Evolutionary conservation across 2,797 vertebrate genomes (phyloP), one percentile per base, ranked within the genome.

Genomic region (Myotis planiceps): DNA sequence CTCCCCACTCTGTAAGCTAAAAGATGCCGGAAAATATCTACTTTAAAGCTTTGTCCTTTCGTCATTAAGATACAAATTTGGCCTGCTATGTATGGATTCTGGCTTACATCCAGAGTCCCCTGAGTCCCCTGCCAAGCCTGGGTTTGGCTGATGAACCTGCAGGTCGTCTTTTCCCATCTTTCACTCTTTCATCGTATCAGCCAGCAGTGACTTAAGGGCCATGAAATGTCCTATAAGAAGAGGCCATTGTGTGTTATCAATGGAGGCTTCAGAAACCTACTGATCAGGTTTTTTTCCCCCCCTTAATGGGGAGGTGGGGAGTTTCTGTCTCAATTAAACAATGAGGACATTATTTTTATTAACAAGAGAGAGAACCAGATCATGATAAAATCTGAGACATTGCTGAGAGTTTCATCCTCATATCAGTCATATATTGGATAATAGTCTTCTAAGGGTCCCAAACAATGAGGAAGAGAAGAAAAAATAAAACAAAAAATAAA

Each of bases 211-310:
- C 96, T 94, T 94, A 97, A 96, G 90, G 96, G 90, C 74, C n/a
- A 49, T 95, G 91, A 97, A 97, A 97, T 84, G 47, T 4, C 29
- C 81, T 49, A 21, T 85, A 97, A 98, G 97, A 98, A 98, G 91
- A 97, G 96, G 92, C 79, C 90, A 95, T 97, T 97, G 96, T 98
- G 85, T 68, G 25, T 27, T 91, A 89, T 97, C 95, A 98, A 86
- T 97, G 81, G 92, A 92, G 71, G 16, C 65, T 91, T 97, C 92
- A 94, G 78, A 88, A 96, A 88, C 53, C 85, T 95, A 79, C 27
- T 92, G 84, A 66, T 81, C 72, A 96, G 68, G 65, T 45, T 71
- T 49, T 39, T 72, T 34, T 12, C 2, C 45, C 32, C 78, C 91
- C 85, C 97, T 53, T 74, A 97, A 90, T 42, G 75, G 23, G 65